Percentiles rank a stretch among this genome's conserved stretches.
Conservation (phyloP, 1,140 invertebrate genomes). For the Nomia melanderi region DNA sequence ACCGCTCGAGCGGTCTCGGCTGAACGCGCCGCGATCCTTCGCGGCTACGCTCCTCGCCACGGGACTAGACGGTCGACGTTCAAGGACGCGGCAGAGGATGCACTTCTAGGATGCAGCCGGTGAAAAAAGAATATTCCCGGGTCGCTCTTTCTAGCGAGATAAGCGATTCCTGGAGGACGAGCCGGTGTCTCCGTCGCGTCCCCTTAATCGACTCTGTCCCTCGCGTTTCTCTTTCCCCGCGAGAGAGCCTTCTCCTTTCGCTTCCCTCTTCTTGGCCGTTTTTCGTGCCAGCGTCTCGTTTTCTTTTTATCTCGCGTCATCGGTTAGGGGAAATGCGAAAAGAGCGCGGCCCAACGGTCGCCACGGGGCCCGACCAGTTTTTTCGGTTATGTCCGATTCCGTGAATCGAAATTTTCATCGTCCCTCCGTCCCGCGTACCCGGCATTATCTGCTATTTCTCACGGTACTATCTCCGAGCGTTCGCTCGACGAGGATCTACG, state of each 20-base stretch:
- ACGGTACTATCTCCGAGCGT: too few species aligned
- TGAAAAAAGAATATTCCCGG: not conserved
- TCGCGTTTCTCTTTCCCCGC: slow-evolving; percentile 15
- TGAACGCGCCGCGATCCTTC: slow-evolving; percentile 15
- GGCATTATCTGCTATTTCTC: too few species aligned
- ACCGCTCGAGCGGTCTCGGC: slow-evolving; percentile 62
- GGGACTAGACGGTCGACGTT: slow-evolving; percentile 20
- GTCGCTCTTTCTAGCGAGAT: too few species aligned
- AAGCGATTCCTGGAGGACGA: not conserved
- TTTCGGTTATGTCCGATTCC: too few species aligned
- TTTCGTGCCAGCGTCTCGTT: not conserved
- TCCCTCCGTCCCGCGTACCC: too few species aligned
- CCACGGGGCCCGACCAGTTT: slow-evolving; percentile 74
- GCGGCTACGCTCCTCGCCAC: not conserved
- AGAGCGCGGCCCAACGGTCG: slow-evolving; percentile 43
- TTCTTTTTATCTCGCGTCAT: not conserved
- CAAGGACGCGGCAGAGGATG: slow-evolving; percentile 16
- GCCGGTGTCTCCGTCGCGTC: not conserved
- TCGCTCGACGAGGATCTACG: too few species aligned
- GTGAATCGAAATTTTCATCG: too few species aligned
- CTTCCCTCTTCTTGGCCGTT: not conserved
- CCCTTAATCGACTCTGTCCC: not conserved
- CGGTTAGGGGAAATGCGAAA: slow-evolving; percentile 59
- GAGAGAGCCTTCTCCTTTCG: not conserved
- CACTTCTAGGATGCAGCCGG: slow-evolving; percentile 27